These are phyloP conservation scores for Stichopus horrens DNA, from an alignment of 53 echinoderm and acorn worm species.

Conservation along the genomic window DNA sequence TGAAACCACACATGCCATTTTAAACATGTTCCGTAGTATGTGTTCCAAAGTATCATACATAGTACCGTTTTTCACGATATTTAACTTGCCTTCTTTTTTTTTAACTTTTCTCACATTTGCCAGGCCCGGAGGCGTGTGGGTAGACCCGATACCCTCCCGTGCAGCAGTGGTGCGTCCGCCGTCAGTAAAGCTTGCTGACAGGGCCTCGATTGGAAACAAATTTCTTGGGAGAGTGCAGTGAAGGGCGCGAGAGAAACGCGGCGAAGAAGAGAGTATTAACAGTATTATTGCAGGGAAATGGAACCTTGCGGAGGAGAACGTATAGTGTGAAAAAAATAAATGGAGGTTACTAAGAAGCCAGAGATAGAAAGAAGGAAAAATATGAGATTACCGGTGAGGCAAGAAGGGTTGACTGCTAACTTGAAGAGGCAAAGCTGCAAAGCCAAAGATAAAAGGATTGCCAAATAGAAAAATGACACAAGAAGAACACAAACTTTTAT, in stretches of 20 bases:
- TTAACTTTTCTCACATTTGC: background rate
- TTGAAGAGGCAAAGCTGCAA: constrained; percentile 19
- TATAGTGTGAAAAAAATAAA: background rate
- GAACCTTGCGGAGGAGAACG: background rate
- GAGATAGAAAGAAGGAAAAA: background rate
- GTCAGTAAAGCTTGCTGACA: constrained; percentile 47
- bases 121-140: constrained; percentile 54
- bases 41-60: no score
- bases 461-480: background rate
- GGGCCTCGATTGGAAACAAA: background rate
- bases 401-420: background rate
- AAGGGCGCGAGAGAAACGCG: background rate
- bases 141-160: constrained; percentile 43
- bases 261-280: background rate
- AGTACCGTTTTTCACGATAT: no score
- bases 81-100: background rate
- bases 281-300: constrained; percentile 2
- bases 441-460: background rate
- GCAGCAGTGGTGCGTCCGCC: constrained; percentile 44
- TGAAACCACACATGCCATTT: no score
- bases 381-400: background rate
- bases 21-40: no score
- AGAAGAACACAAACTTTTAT: no score
- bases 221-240: background rate
- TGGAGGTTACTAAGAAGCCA: background rate